Percentiles rank a stretch among this genome's conserved stretches.
These are phyloP conservation scores for Furcifer pardalis DNA, from an alignment of 2,797 vertebrate species.

Conservation along the genomic window DNA sequence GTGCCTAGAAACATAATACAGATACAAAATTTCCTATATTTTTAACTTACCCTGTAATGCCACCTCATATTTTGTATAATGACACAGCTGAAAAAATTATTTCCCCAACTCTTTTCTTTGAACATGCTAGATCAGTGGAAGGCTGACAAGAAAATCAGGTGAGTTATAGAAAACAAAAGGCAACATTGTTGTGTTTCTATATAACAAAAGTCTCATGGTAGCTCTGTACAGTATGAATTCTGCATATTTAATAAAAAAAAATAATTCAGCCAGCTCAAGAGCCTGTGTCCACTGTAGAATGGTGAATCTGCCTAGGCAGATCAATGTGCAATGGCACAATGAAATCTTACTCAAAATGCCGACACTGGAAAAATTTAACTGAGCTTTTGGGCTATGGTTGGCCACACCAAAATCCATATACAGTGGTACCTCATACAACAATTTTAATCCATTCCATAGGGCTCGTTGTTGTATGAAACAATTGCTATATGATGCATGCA, in stretches of 20 bases:
- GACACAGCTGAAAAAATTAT: background rate
- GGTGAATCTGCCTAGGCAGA: constrained; percentile 2
- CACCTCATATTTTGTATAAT: background rate
- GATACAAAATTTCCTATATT: background rate
- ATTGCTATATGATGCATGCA: no score
- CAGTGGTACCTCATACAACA: no score
- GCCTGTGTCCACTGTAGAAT: constrained; percentile 33
- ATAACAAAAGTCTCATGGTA: constrained; percentile 53
- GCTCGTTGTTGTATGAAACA: no score
- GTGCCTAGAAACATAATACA: no score
- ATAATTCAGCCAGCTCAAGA: constrained; percentile 20
- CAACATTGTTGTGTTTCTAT: constrained; percentile 40
- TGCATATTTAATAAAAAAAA: constrained; percentile 39
- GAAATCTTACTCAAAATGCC: background rate
- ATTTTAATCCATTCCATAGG: no score
- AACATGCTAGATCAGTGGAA: constrained; percentile 30
- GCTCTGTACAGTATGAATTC: constrained; percentile 19
- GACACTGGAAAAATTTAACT: background rate
- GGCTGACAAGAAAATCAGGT: constrained; percentile 58
- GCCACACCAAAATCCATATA: background rate
- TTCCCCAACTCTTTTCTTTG: constrained; percentile 42
- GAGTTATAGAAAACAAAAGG: constrained; percentile 60
- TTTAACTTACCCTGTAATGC: constrained; percentile 23
- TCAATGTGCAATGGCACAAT: constrained; percentile 3
- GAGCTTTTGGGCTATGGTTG: background rate